Evolutionary conservation across 1,140 invertebrate species (phyloP).

Genomic region (Drosophila micromelanica): DNA sequence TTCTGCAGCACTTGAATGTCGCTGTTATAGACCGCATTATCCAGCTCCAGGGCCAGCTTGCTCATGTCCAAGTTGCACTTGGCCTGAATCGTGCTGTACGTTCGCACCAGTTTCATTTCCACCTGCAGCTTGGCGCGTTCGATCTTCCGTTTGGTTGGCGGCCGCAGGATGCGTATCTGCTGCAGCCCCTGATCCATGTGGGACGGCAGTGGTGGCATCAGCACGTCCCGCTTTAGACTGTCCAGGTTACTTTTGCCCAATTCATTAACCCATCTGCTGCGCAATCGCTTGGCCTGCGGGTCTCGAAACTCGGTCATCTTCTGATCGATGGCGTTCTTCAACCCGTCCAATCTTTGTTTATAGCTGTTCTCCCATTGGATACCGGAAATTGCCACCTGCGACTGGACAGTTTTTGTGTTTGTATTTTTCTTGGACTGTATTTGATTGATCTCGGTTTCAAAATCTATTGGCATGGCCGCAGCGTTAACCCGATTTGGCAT

Average conservation of each 20-base stretch:
- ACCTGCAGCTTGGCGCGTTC: conserved; percentile 25
- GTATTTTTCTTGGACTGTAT: not conserved
- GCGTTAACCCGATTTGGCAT: not conserved
- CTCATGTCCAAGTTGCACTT: conserved; percentile 18
- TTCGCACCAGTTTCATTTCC: conserved; percentile 24
- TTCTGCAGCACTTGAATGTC: conserved; percentile 39
- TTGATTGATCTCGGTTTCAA: conserved; percentile 14
- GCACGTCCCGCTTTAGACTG: conserved; percentile 8
- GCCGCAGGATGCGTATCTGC: conserved; percentile 43
- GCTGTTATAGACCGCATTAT: conserved; percentile 20
- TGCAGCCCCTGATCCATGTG: conserved; percentile 30
- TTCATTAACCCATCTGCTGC: conserved; percentile 3
- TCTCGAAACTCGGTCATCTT: conserved; percentile 40
- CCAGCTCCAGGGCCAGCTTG: not conserved
- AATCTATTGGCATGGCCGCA: conserved; percentile 16
- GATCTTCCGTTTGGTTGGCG: conserved; percentile 11
- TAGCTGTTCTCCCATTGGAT: conserved; percentile 29
- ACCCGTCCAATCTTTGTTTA: conserved; percentile 17
- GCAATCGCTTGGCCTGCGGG: conserved; percentile 31
- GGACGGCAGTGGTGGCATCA: conserved; percentile 23
- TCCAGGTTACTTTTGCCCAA: not conserved
- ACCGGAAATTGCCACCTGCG: too few species aligned
- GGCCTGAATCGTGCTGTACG: conserved; percentile 23
- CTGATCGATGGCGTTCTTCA: conserved; percentile 32
- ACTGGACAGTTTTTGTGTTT: not conserved